phyloP scores from a whole-genome alignment of 2,113 vertebrate species.

The Callospermophilus lateralis region DNA sequence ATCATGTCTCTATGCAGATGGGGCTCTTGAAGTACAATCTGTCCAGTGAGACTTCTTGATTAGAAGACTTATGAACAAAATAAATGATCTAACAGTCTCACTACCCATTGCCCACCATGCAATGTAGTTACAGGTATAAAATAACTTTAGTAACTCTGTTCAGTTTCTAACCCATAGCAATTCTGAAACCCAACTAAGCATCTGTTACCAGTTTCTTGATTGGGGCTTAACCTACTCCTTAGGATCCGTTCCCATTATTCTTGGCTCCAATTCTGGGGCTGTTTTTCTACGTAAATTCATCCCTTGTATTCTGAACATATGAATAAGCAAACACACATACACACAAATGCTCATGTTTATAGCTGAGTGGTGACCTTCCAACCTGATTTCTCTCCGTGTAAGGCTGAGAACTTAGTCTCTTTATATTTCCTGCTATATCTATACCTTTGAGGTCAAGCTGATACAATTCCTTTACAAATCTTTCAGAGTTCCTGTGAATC shows the following conservation, averaged over 20 bases:
- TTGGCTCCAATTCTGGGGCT: too few species aligned
- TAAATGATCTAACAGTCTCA: too few species aligned
- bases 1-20: not conserved
- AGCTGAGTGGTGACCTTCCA: not conserved
- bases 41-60: not conserved
- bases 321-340: not conserved
- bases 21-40: not conserved
- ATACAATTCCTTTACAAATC: not conserved
- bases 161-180: not conserved
- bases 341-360: not conserved
- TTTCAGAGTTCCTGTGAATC: not conserved
- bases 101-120: not conserved
- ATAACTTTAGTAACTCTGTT: not conserved
- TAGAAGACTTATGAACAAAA: not conserved
- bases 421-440: not conserved
- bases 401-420: not conserved
- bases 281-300: not conserved
- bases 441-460: not conserved
- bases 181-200: not conserved
- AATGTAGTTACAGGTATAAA: not conserved
- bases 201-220: not conserved
- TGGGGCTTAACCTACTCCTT: not conserved
- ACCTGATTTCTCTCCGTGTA: not conserved
- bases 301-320: not conserved
- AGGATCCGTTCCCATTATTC: not conserved